phyloP scores from a whole-genome alignment of 1,140 invertebrate genomes.

The Pseudomyrmex sp. region DNA sequence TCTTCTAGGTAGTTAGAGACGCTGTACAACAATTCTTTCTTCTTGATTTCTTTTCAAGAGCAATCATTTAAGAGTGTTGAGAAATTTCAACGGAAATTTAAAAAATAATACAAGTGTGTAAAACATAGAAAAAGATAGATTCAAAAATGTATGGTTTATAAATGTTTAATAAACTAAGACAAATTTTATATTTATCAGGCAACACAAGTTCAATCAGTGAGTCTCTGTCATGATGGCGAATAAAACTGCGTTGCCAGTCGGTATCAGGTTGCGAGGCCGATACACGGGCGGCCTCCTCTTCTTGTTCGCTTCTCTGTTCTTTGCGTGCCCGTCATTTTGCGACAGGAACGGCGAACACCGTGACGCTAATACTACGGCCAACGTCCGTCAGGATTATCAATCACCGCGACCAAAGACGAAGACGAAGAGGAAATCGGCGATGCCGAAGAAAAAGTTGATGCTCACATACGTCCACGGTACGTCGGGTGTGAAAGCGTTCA shows the following conservation, averaged over 20 bases:
- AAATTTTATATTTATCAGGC: slow-evolving; percentile 18
- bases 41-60: slow-evolving; percentile 14
- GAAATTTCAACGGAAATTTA: background rate
- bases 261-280: slow-evolving; percentile 73
- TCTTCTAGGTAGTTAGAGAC: slow-evolving; percentile 15
- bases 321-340: slow-evolving; percentile 65
- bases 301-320: slow-evolving; percentile 16
- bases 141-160: background rate
- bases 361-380: slow-evolving; percentile 79
- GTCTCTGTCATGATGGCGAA: slow-evolving; percentile 43
- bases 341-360: slow-evolving; percentile 70
- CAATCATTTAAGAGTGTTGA: background rate
- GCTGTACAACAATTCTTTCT: slow-evolving; percentile 19
- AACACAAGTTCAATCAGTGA: background rate
- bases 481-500: slow-evolving; percentile 35
- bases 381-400: slow-evolving; percentile 81
- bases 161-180: slow-evolving; percentile 16
- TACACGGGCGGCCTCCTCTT: slow-evolving; percentile 66
- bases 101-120: background rate
- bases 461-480: slow-evolving; percentile 31
- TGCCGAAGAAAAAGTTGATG: slow-evolving; percentile 35
- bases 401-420: slow-evolving; percentile 68
- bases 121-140: background rate
- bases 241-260: slow-evolving; percentile 64
- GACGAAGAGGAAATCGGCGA: slow-evolving; percentile 13